These are phyloP conservation scores for Euura saliciscinereae DNA, from an alignment of 1,140 invertebrate genomes.

Conservation along the genomic window DNA sequence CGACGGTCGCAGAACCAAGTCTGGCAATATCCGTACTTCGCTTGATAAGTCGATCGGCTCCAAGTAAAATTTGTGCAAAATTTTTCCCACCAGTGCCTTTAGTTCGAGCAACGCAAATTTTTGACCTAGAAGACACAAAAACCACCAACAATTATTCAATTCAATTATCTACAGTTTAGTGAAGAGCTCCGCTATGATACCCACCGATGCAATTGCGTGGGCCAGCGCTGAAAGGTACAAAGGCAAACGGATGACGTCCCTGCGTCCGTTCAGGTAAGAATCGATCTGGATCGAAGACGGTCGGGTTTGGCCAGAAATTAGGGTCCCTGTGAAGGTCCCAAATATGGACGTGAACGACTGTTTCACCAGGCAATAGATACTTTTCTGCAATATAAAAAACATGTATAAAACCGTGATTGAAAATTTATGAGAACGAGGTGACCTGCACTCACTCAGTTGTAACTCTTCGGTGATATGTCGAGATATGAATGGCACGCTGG, in stretches of 20 bases:
- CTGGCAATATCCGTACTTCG: constrained; percentile 30
- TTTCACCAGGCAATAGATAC: constrained; percentile 49
- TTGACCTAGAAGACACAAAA: constrained; percentile 63
- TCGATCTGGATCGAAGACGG: too few species aligned
- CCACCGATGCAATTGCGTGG: too few species aligned
- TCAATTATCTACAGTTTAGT: constrained; percentile 67
- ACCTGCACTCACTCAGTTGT: too few species aligned
- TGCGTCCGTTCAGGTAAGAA: not conserved
- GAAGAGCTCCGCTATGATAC: constrained; percentile 69
- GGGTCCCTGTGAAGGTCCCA: constrained; percentile 64
- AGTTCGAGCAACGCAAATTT: constrained; percentile 82
- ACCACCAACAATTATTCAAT: not conserved
- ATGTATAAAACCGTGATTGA: too few species aligned
- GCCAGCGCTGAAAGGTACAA: constrained; percentile 65
- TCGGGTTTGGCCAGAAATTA: too few species aligned
- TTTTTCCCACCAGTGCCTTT: constrained; percentile 66
- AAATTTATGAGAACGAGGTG: too few species aligned
- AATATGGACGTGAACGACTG: constrained; percentile 57
- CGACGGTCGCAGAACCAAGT: constrained; percentile 42
- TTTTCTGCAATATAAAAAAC: constrained; percentile 33
- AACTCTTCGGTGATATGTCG: constrained; percentile 54
- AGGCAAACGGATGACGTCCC: constrained; percentile 63
- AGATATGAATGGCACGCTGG: constrained; percentile 64
- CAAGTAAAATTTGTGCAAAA: constrained; percentile 59
- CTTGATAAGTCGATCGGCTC: constrained; percentile 47